Base-by-base conservation (phyloP, 2,113 vertebrate species). In the Nesogale talazaci region DNA sequence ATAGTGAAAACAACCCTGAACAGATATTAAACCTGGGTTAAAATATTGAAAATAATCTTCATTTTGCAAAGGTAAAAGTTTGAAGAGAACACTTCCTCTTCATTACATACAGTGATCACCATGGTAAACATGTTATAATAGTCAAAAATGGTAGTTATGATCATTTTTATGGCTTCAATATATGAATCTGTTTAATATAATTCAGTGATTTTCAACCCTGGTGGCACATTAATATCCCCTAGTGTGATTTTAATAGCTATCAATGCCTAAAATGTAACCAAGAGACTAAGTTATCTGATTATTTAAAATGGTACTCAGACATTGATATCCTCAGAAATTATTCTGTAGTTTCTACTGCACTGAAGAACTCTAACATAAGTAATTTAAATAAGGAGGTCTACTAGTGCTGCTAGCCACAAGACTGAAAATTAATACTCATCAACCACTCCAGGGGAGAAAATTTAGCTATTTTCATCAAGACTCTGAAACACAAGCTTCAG, bases 221-320 rank as follows among this genome's bases (percentile, higher is more conserved):
- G 3, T n/a, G 31, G 2, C 29, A 59, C 19, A 31, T 17, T 31
- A 65, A 16, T 20, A 67, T 81, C 19, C 77, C 23, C n/a, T 84
- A 40, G 52, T 36, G 75, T 82, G 19, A 1, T 36, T 42, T 82
- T 79, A 88, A 16, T 22, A 77, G 36, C 52, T 57, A 89, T 7
- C 12, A 46, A 76, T 78, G 15, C 27, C 23, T 72, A 77, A 25
- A 83, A 34, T 2, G 27, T 9, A 83, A 0, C 3, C 29, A 2
- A 36, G 52, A 29, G 29, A 65, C 63, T 40, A 91, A 8, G 69
- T 52, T 83, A 74, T 63, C n/a, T 61, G 29, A 63, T 82, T 91
- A 61, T 81, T 75, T 85, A 78, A 12, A 38, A 40, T 42, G 3
- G 6, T 23, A 1, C 27, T 74, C 1, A 69, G 42, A 1, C 7